Evolutionary conservation across 1,140 invertebrate species (phyloP).

Genomic region (Conus ventricosus): DNA sequence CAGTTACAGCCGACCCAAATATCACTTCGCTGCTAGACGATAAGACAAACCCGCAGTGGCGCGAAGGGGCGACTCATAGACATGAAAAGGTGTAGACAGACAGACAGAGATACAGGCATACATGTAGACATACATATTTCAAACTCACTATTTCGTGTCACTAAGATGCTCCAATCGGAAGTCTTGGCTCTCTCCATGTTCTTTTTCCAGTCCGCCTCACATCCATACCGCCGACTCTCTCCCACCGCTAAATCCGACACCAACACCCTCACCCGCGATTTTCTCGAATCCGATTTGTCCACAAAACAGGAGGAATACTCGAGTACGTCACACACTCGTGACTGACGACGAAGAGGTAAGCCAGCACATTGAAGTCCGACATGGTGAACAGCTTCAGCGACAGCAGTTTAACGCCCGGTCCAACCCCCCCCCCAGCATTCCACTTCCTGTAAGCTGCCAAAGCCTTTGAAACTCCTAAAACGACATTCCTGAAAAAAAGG

Average conservation of each 20-base stretch:
- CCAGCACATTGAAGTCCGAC: background rate
- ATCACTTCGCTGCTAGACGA: too few species aligned
- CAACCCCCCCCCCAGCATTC: background rate
- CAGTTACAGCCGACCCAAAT: too few species aligned
- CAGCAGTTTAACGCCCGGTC: background rate
- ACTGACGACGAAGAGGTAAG: background rate
- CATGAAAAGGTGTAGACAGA: too few species aligned
- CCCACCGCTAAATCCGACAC: background rate
- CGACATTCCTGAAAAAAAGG: background rate
- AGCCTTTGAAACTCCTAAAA: background rate
- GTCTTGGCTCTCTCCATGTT: background rate
- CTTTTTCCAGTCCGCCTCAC: background rate
- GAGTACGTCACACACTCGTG: background rate
- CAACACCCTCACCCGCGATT: background rate
- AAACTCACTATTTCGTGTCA: background rate
- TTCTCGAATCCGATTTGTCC: background rate
- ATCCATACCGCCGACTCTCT: background rate
- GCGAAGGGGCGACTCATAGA: too few species aligned
- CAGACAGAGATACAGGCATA: too few species aligned
- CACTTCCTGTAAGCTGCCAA: background rate
- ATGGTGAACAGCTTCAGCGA: background rate
- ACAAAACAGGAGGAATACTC: conserved; percentile 12
- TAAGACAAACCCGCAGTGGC: too few species aligned
- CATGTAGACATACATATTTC: too few species aligned
- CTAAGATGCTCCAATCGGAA: background rate